Percentiles rank a stretch among this genome's conserved stretches.
These are phyloP conservation scores for Maniola hyperantus DNA, from an alignment of 2,888 invertebrate species.

Conservation along the genomic window DNA sequence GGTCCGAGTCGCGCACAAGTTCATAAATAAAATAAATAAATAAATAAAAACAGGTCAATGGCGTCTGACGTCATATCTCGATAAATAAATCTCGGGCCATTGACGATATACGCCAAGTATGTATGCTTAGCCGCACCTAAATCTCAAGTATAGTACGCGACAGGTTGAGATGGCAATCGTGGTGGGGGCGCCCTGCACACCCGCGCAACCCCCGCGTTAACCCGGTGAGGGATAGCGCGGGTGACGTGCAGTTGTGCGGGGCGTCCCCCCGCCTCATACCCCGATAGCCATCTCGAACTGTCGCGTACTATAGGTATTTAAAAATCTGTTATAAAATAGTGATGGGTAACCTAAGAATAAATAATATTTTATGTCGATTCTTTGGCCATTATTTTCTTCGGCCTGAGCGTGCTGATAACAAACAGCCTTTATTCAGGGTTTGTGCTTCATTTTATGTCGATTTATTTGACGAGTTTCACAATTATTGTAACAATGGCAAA, in stretches of 20 bases:
- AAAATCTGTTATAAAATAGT: conserved; percentile 25
- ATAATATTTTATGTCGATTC: background rate
- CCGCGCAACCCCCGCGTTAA: no score
- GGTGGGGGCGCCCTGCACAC: no score
- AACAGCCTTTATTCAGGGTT: background rate
- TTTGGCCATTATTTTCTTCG: background rate
- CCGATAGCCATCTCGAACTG: no score
- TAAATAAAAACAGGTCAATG: no score
- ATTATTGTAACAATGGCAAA: background rate
- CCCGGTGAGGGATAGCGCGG: no score
- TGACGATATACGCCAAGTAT: conserved; percentile 37
- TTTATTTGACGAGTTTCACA: background rate
- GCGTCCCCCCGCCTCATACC: no score
- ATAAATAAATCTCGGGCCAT: conserved; percentile 41
- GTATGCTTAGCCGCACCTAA: conserved; percentile 40
- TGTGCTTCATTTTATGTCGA: background rate
- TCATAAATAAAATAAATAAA: no score
- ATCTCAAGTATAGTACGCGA: conserved; percentile 33
- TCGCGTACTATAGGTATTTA: no score
- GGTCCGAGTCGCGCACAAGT: conserved; percentile 47
- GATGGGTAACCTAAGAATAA: background rate
- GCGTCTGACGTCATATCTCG: conserved; percentile 68
- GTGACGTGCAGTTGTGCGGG: no score
- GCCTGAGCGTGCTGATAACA: background rate
- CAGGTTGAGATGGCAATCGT: no score